Base-by-base conservation (phyloP, 1,140 invertebrate species). In the Leucophenga varia region DNA sequence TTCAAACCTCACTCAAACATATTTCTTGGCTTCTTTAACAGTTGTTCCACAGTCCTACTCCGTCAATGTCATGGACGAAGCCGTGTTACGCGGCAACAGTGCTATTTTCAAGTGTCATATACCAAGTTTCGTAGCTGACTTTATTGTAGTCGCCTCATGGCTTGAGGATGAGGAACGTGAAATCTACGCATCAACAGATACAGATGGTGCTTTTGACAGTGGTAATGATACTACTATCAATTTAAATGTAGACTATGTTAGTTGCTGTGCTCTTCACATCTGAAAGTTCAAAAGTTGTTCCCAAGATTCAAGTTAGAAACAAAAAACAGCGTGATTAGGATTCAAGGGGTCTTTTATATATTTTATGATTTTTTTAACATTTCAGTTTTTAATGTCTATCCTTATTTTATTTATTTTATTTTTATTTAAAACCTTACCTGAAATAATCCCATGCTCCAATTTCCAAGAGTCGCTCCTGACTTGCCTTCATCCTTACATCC, bases 21-120 rank as follows among this genome's bases (percentile, higher is more conserved):
- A 39, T 14, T 37, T 44, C 39, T 30, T 40, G 5, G 10, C 40
- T 30, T 32, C 41, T 49, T 25, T 35, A 36, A 37, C 84, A 93
- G 91, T 93, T 78, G 91, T 94, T 68, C 86, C 88, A 64, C 90
- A 93, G 82, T 81, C 83, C 52, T 95, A 94, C 79, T 87, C 86
- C 67, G 87, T 90, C 61, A 90, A 90, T 81, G 83, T 91, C 70
- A 90, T 92, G 86, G 90, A 93, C 75, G 90, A 93, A 78, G 89
- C 91, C 77, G 90, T 93, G 49, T 82, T 93, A 61, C 83, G 87
- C 73, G 91, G 91, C 54, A 95, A 94, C 77, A 86, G 88, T 56
- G 91, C 89, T 61, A 88, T 93, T 74, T 81, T 94, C 64, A 93
- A 92, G 82, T 94, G 91, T 80, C 88, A 92, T 79, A 90, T 94